Percentiles rank a stretch among this genome's conserved stretches.
Conservation (phyloP, 2,113 vertebrate genomes). For the Eonycteris spelaea region DNA sequence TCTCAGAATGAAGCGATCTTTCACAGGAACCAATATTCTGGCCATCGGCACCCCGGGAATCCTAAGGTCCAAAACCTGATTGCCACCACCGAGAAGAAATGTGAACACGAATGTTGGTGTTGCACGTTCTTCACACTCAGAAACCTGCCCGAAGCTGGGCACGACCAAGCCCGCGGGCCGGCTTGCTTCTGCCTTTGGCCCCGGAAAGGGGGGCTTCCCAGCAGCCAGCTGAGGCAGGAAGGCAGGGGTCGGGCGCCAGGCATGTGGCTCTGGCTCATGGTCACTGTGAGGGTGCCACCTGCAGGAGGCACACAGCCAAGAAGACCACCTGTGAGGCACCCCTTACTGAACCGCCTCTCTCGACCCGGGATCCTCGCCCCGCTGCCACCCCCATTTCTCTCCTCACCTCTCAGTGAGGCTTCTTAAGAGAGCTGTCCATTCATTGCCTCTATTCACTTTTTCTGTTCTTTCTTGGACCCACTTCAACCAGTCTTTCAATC, state of each 20-base stretch:
- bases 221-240: background rate
- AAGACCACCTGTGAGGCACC: background rate
- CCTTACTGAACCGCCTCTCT: background rate
- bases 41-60: background rate
- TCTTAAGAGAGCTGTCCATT: too few relatives aligned
- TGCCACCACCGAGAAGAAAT: background rate
- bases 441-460: background rate
- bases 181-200: background rate
- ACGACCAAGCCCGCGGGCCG: accelerated
- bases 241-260: background rate
- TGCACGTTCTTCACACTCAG: background rate
- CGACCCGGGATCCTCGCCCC: background rate
- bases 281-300: background rate
- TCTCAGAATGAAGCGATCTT: background rate
- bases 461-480: background rate
- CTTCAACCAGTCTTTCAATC: background rate
- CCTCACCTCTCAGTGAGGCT: accelerated
- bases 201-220: background rate
- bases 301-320: background rate
- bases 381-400: background rate
- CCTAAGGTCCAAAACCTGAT: background rate
- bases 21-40: background rate
- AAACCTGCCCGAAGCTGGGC: background rate
- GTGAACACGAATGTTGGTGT: background rate
- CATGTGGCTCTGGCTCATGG: accelerated